Conservation (phyloP, 2,113 vertebrate genomes). For the Delphinus delphis region DNA sequence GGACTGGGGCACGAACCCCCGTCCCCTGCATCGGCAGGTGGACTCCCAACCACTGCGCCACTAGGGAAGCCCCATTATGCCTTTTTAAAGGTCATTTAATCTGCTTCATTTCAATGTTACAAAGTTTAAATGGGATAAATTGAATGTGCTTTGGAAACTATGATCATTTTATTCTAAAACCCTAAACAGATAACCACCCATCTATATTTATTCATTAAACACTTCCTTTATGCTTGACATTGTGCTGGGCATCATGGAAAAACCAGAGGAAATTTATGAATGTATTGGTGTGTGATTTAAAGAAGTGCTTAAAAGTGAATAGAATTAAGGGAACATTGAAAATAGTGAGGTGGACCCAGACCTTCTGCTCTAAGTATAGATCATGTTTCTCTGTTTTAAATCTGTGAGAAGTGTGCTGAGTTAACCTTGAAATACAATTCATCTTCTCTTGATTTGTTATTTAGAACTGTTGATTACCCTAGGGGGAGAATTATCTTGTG, state of each 20-base stretch:
- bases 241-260: neutral
- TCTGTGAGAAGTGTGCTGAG: neutral
- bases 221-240: neutral
- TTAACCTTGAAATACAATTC: slow-evolving; percentile 57
- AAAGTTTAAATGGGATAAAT: neutral
- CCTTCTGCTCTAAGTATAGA: slow-evolving; percentile 7
- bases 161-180: slow-evolving; percentile 35
- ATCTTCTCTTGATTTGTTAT: slow-evolving; percentile 60
- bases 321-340: slow-evolving; percentile 44
- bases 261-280: neutral
- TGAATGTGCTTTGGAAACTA: neutral
- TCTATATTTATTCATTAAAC: neutral
- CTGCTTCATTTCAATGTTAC: neutral
- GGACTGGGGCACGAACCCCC: fast-evolving
- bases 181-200: neutral
- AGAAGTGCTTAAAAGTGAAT: slow-evolving; percentile 26
- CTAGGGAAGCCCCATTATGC: neutral
- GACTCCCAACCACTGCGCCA: neutral
- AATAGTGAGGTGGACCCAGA: neutral
- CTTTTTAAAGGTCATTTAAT: neutral
- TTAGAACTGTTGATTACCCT: slow-evolving; percentile 57
- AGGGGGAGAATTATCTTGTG: slow-evolving; percentile 10
- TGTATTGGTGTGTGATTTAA: neutral
- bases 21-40: neutral
- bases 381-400: slow-evolving; percentile 44